Evolutionary conservation across 2,888 invertebrate species (phyloP).

Genomic region (Myopa tessellatipennis): DNA sequence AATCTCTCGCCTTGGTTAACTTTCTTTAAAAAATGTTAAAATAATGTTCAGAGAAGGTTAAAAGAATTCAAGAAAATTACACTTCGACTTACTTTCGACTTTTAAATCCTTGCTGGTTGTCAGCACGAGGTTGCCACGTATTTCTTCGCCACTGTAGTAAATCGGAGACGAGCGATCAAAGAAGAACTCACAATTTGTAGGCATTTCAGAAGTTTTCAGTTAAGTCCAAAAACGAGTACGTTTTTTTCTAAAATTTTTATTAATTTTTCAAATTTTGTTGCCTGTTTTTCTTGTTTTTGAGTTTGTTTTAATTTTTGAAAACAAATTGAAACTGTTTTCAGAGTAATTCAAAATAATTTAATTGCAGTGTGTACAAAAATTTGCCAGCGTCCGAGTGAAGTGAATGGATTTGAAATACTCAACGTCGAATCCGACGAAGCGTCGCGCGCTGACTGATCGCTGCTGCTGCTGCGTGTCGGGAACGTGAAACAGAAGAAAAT

Average conservation of each 20-base stretch:
- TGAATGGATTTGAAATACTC: neutral
- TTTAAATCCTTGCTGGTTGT: slow-evolving; percentile 45
- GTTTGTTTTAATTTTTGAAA: too few species aligned
- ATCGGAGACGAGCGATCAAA: slow-evolving; percentile 53
- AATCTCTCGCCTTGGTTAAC: too few species aligned
- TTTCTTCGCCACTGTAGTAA: slow-evolving; percentile 56
- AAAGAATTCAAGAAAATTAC: neutral
- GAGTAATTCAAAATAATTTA: neutral
- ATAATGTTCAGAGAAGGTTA: too few species aligned
- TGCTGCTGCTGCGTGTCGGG: too few species aligned
- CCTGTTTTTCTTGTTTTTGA: neutral
- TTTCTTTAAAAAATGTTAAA: too few species aligned
- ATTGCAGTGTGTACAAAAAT: neutral
- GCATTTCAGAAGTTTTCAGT: slow-evolving; percentile 11
- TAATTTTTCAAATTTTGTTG: neutral
- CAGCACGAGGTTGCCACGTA: slow-evolving; percentile 51
- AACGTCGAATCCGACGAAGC: slow-evolving; percentile 2
- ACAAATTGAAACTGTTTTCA: neutral
- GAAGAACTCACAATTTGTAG: slow-evolving; percentile 50
- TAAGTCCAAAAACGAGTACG: too few species aligned
- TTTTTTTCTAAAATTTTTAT: neutral
- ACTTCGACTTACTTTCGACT: slow-evolving; percentile 52
- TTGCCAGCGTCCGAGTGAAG: neutral
- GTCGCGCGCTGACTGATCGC: slow-evolving; percentile 13
- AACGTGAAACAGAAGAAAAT: neutral